Conservation (phyloP, 2,888 invertebrate species). For the Terebella lapidaria region DNA sequence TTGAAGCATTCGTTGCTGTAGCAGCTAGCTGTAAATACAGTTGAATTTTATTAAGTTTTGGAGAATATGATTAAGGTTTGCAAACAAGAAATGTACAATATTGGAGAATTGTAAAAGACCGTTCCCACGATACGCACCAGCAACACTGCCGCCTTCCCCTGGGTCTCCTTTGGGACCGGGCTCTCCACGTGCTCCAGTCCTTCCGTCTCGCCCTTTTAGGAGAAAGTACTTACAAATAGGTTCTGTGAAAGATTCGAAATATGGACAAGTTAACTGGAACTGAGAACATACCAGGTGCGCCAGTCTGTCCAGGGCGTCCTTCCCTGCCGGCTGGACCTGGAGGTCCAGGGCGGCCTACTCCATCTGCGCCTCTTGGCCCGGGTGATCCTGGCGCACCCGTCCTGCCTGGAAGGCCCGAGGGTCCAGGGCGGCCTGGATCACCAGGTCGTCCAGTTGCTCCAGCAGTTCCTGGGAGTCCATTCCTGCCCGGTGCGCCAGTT, state of each 20-base stretch:
- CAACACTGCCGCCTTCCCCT: no score
- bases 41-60: no score
- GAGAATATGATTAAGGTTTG: no score
- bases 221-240: no score
- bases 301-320: background rate
- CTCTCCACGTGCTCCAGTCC: no score
- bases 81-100: no score
- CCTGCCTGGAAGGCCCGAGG: background rate
- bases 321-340: background rate
- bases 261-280: no score
- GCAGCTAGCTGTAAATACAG: background rate
- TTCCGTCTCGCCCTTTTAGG: no score
- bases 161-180: no score
- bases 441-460: background rate
- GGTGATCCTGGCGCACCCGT: background rate
- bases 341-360: background rate
- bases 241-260: no score
- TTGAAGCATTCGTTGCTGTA: background rate
- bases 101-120: no score
- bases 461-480: background rate
- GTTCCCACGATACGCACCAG: no score
- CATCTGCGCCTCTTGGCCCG: background rate
- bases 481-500: background rate
- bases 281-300: background rate
- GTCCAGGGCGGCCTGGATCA: background rate